phyloP scores from a whole-genome alignment of 2,113 vertebrate genomes.

The Myotis yumanensis region DNA sequence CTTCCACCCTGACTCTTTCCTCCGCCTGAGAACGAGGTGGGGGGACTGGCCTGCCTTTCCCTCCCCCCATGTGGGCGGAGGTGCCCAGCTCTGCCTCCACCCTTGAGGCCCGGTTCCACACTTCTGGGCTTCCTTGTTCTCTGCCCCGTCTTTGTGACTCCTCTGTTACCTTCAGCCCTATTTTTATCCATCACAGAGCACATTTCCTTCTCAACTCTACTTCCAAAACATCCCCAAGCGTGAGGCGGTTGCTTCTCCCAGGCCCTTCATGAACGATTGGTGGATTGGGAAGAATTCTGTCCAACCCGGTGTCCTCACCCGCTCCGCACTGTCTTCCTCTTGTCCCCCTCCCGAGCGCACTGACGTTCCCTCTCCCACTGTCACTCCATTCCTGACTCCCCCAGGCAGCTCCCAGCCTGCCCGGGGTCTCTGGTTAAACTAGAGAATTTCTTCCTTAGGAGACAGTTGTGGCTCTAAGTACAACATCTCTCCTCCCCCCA shows the following conservation, averaged over 20 bases:
- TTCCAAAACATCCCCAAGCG: not conserved
- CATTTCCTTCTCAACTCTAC: not conserved
- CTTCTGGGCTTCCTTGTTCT: not conserved
- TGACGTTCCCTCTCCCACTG: not conserved
- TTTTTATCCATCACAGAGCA: not conserved
- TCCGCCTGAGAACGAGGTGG: not conserved
- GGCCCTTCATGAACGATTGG: not conserved
- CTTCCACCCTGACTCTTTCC: not conserved
- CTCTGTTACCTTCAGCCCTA: not conserved
- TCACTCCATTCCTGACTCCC: not conserved
- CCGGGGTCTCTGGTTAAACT: not conserved
- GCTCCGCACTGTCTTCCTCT: not conserved
- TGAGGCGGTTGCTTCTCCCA: not conserved
- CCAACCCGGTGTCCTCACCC: not conserved
- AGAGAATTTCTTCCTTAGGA: not conserved
- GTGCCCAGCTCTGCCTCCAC: not conserved
- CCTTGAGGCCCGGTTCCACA: not conserved
- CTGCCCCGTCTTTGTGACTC: not conserved
- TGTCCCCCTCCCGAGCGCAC: fast-evolving
- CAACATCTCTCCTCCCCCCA: not conserved
- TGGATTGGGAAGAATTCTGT: not conserved
- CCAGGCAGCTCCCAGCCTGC: not conserved
- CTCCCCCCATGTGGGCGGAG: not conserved
- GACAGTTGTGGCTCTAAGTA: not conserved
- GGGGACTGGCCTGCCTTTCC: not conserved